phyloP scores from a whole-genome alignment of 1,140 invertebrate genomes.

The Spodoptera frugiperda region DNA sequence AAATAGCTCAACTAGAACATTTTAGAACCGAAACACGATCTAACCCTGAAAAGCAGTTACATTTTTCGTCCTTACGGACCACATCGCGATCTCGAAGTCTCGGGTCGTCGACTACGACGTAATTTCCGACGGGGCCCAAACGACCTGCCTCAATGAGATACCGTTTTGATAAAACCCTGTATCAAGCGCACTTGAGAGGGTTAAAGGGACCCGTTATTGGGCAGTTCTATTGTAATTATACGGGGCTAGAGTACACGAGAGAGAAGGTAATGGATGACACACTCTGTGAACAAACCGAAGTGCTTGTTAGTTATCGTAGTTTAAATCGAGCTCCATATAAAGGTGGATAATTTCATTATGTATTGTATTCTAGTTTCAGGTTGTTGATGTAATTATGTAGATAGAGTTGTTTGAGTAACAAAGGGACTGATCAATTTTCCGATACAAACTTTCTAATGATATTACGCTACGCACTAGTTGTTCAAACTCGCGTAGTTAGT shows the following conservation, averaged over 20 bases:
- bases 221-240: constrained; percentile 49
- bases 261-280: constrained; percentile 18
- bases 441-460: too few relatives aligned
- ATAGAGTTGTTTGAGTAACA: too few relatives aligned
- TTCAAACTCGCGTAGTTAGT: too few relatives aligned
- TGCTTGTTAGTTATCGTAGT: not conserved
- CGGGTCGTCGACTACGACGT: constrained; percentile 48
- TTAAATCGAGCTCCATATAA: not conserved
- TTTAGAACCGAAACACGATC: constrained; percentile 23
- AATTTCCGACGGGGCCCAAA: constrained; percentile 57
- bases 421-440: too few relatives aligned
- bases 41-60: constrained; percentile 49
- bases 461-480: too few relatives aligned
- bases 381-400: too few relatives aligned
- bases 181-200: constrained; percentile 53
- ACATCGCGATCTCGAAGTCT: constrained; percentile 11
- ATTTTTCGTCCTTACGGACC: constrained; percentile 47
- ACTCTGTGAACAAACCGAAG: constrained; percentile 14
- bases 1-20: not conserved
- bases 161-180: constrained; percentile 56
- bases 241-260: constrained; percentile 5
- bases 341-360: not conserved
- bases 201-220: constrained; percentile 48
- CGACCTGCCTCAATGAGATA: constrained; percentile 60
- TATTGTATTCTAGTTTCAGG: too few relatives aligned